Evolutionary conservation across 1,140 invertebrate genomes (phyloP), one percentile per base, ranked within the genome.

Genomic region (Caenorhabditis tropicalis): DNA sequence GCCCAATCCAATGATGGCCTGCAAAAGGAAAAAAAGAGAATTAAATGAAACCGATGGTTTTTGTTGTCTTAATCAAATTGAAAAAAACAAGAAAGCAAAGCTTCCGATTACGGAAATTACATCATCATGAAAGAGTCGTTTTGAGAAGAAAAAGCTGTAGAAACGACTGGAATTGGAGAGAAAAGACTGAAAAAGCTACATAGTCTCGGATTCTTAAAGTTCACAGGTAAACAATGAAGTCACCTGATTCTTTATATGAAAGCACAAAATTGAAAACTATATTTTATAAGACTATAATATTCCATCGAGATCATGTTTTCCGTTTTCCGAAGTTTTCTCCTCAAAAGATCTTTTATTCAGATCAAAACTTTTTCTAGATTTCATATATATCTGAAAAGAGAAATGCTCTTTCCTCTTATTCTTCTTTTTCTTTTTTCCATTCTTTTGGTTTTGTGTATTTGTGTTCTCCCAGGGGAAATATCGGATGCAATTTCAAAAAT

Each of bases 1-100:
- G 60, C 74, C 85, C 85, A 87, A 56, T 87, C 86, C 10, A 87
- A 65, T 16, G 85, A 83, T 53, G 83, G 85, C 79, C 86, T 87
- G 86, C 2, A 84, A 86, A n/a, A n/a, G 15, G 16, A 79, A 51
- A 82, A 74, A 15, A 5, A 15, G 43, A 19, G 19, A 43, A 74
- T 46, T 39, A n/a, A 74, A 74, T 43, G 29, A 65, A 36, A 58
- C 9, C 31, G 36, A 21, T 16, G 31, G 15, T 43, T 46, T 74
- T 74, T 16, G 43, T 43, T 39, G 43, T 74, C 29, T 43, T 12
- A 1, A n/a, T 56, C 53, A 24, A 43, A 43, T 12, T n/a, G n/a
- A n/a, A 43, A 58, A 27, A 58, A 58, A 51, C 6, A 51, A 12
- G 36, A 74, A 21, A 43, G 29, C 36, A 43, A 74, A 33, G 65